A percentile compares a stretch with the other conserved stretches of the same genome.
Conservation (phyloP, 2,888 invertebrate genomes). For the Limenitis camilla region DNA sequence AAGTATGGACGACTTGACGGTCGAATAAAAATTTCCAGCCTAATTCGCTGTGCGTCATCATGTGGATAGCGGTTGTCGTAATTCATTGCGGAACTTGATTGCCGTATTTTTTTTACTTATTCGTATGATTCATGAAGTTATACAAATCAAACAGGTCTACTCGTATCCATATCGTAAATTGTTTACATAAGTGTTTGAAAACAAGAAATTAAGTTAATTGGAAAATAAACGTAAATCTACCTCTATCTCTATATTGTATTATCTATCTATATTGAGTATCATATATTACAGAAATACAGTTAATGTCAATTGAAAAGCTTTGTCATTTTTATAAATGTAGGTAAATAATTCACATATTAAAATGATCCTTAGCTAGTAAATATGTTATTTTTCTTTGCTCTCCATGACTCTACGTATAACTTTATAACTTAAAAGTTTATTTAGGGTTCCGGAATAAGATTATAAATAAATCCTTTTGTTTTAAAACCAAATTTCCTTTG, state of each 20-base stretch:
- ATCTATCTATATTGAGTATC: constrained; percentile 15
- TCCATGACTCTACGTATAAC: too few species aligned
- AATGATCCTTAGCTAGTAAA: too few species aligned
- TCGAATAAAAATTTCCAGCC: constrained; percentile 55
- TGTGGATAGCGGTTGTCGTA: constrained; percentile 36
- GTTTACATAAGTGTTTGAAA: constrained; percentile 2
- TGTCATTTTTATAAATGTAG: not conserved
- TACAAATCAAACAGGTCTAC: not conserved
- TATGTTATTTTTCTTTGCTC: too few species aligned
- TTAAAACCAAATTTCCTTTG: constrained; percentile 7
- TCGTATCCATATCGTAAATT: not conserved
- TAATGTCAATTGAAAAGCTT: not conserved
- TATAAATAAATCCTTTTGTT: not conserved
- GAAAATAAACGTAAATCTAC: constrained; percentile 1
- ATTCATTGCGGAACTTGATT: constrained; percentile 46
- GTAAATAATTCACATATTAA: too few species aligned
- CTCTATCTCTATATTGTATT: too few species aligned
- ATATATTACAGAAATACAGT: constrained; percentile 14
- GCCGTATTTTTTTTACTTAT: constrained; percentile 31
- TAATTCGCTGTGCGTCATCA: constrained; percentile 45
- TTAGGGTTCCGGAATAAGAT: not conserved
- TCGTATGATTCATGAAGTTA: not conserved
- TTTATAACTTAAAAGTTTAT: too few species aligned
- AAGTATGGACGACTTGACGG: constrained; percentile 41
- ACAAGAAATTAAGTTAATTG: not conserved